Conservation (phyloP, 2,888 invertebrate genomes). For the Eutolmus rufibarbis region DNA sequence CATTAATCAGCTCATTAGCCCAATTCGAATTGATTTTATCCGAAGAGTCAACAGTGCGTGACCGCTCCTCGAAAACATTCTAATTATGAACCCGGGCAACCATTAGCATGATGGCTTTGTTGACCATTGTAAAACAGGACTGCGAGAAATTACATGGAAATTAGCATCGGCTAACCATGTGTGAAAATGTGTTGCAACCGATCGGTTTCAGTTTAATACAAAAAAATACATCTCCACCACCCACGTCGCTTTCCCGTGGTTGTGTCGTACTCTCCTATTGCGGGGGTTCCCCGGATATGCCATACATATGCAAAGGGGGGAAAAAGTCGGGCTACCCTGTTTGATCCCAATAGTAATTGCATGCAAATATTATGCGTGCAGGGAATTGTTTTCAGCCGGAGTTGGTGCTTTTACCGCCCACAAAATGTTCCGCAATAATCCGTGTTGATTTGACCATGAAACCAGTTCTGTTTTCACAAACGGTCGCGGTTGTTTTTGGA, state of each 20-base stretch:
- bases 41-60: background rate
- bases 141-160: background rate
- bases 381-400: background rate
- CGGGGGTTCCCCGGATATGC: background rate
- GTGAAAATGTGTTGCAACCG: background rate
- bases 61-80: background rate
- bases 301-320: background rate
- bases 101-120: background rate
- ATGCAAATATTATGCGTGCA: constrained; percentile 18
- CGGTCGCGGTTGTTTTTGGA: background rate
- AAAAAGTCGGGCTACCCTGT: background rate
- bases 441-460: background rate
- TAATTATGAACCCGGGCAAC: background rate
- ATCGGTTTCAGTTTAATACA: background rate
- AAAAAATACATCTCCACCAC: background rate
- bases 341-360: background rate
- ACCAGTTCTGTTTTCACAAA: background rate
- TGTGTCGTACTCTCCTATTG: background rate
- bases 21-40: background rate
- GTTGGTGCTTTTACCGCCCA: background rate
- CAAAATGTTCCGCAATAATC: background rate
- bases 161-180: constrained; percentile 6
- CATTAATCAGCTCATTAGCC: constrained; percentile 14
- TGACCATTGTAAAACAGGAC: background rate
- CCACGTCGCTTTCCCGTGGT: background rate